Evolutionary conservation across 2,888 invertebrate genomes (phyloP), one percentile per base, ranked within the genome.

Genomic region (Thereva nobilitata): DNA sequence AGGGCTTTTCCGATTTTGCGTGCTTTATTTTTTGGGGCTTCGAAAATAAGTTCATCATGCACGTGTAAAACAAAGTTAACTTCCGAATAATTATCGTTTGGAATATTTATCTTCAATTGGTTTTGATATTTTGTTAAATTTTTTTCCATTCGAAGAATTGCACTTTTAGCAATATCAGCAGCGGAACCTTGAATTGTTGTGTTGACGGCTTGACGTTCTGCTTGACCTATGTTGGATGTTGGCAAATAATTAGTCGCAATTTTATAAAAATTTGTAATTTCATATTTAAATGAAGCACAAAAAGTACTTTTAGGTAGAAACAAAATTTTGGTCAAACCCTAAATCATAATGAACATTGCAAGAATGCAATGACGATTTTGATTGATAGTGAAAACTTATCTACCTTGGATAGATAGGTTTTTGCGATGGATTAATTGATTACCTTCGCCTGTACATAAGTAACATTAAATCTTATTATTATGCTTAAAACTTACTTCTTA

Each of bases 101-200:
- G 50, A 1, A 67, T 34, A 64, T 65, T 66, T 44, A 54, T 64
- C 55, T 47, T 45, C 12, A 53, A 50, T 72, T 65, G 52, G 38
- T 68, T 69, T 35, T 49, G 68, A 86, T 74, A 79, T 72, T 74
- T 82, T 63, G 71, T 79, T 70, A 73, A 88, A 77, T 76, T 83
- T 8, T 82, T 79, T 72, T 95, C 89, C 74, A 97, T 87, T 56
- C 84, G 83, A 38, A 93, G 84, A 89, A 97, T 93, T 0, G 97
- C 95, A 66, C 85, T 87, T 80, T 99, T 99, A 0, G 93, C 91
- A 52, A 99, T 88, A 80, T 99, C 98, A 0, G 97, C 95, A 0
- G 97, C 98, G 0, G 97, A 95, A 0, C 97, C 98, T 82, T 99
- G 98, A 61, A 99, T 90, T 9, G 89, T 91, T 2, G 97, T 93